Evolutionary conservation across 2,797 vertebrate species (phyloP), one percentile per base, ranked within the genome.

Genomic region (Scolopax rusticola): DNA sequence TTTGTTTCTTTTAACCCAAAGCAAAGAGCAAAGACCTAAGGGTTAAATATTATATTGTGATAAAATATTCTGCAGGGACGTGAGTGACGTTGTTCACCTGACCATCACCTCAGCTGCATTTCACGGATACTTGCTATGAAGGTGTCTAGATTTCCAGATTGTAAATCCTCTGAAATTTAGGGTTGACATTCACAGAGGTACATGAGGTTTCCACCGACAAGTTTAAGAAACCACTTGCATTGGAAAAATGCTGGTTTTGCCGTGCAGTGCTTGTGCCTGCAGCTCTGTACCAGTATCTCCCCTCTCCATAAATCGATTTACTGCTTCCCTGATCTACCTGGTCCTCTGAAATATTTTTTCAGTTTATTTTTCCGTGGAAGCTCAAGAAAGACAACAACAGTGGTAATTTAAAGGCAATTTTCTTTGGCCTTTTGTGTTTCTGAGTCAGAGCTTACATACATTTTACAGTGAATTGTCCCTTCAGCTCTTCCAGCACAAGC

Each of bases 371-470:
- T 87, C 32, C 6, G 4, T 2, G 11, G 36, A 80, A 92, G 50
- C 70, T 80, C 43, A 76, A 70, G 45, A 68, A 60, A 70, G 45
- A 57, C 12, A 56, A 43, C 53, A 78, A 8, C 3, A 77, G 30
- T 25, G 8, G 78, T 74, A 47, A 92, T 56, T 89, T 64, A 83
- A 90, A 94, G 51, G 54, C 83, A 87, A 48, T 95, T 97, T 92
- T 74, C 75, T 5, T 13, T 64, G 68, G 64, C 41, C 33, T 91
- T 93, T 83, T 80, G 36, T 77, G 51, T 75, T 89, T 85, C 70
- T 76, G 74, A 93, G 64, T 89, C 68, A 89, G 50, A 85, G 53
- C 82, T 82, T 56, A 68, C 1, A 0, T 81, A 7, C 54, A 16
- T 89, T 93, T 92, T 67, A 50, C 38, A 93, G 17, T 9, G 23